These are phyloP conservation scores for Zosterops pallidus DNA, from an alignment of 2,113 vertebrate species.

Conservation along the genomic window DNA sequence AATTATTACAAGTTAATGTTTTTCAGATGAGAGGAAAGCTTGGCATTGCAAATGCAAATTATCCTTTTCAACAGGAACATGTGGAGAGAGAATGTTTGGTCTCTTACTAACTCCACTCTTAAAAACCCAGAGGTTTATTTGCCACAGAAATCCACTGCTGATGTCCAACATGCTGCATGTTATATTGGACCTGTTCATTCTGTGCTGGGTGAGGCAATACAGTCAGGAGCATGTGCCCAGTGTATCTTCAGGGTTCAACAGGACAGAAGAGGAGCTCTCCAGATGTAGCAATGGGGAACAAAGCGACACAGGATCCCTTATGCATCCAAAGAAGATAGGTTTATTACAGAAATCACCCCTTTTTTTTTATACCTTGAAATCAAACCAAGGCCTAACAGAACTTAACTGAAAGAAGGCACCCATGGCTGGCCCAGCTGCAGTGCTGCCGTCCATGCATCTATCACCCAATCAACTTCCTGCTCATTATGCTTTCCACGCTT, in stretches of 20 bases:
- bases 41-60: not conserved
- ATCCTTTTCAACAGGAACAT: not conserved
- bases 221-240: fast-evolving
- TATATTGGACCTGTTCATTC: not conserved
- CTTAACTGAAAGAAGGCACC: not conserved
- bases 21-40: not conserved
- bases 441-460: not conserved
- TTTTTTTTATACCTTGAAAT: not conserved
- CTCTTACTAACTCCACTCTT: not conserved
- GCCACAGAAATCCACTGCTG: not conserved
- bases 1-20: not conserved
- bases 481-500: not conserved
- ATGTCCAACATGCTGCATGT: not conserved
- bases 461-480: not conserved
- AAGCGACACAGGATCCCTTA: not conserved
- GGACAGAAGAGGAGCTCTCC: not conserved
- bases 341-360: not conserved
- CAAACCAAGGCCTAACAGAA: not conserved
- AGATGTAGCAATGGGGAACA: not conserved
- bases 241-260: not conserved
- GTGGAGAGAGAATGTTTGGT: not conserved
- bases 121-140: not conserved
- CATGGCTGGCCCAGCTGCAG: not conserved
- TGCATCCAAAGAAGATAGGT: not conserved
- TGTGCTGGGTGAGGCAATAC: not conserved